Evolutionary conservation across 2,888 invertebrate species (phyloP), one percentile per base, ranked within the genome.

Genomic region (Anthrax anthrax): DNA sequence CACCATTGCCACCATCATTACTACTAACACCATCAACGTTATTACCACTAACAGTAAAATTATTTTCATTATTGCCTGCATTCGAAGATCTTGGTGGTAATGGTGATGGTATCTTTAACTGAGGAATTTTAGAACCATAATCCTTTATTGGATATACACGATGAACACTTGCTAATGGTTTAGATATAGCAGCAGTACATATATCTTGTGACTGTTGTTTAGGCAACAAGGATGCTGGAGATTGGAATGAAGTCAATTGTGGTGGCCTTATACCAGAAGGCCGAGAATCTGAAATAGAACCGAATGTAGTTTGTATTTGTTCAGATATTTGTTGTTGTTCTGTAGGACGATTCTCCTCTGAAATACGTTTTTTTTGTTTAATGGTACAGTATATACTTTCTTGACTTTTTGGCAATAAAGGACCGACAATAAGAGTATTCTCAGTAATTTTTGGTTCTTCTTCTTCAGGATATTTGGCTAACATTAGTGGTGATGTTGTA

Each of bases 361-460:
- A 3, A 32, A 12, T 32, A 12, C 13, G 9, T 12, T 32, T 32
- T 12, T 32, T 32, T 3, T 9, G 9, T 23, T 48, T 50, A 14
- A 53, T 47, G 32, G 52, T 51, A 37, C 51, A 52, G 37, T 56
- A 56, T 18, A 56, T 44, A 41, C 51, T 53, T 48, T 58, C 60
- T 17, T 45, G 46, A 34, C 54, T 56, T 50, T 67, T 69, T 2
- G 74, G 74, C 47, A 74, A 63, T 40, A 75, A 60, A 4, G 75
- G 74, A 1, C 75, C 75, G 27, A 75, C 71, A 54, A 72, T 74
- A 13, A 75, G 60, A 46, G 72, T 72, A 53, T 73, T 75, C 50
- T 71, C 69, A 8, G 72, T 64, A 17, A 73, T 69, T 60, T 69
- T 68, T 9, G 72, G 70, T 53, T 73, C 73, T 18, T 66, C 61